Conservation (phyloP, 2,113 vertebrate genomes). For the Callopanchax toddi region DNA sequence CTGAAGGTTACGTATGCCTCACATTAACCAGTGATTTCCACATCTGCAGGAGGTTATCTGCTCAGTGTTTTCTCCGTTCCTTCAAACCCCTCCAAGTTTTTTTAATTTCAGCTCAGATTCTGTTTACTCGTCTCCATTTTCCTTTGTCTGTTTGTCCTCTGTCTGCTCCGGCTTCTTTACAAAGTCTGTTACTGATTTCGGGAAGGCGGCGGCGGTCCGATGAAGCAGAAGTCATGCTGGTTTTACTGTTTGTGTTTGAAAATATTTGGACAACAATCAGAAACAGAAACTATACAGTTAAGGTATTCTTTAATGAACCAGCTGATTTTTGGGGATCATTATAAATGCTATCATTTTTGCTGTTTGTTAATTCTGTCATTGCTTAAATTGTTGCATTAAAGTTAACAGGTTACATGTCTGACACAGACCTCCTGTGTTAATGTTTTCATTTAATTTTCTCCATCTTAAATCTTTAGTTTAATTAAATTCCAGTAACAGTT, state of each 20-base stretch:
- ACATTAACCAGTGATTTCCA: constrained; percentile 52
- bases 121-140: constrained; percentile 24
- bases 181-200: constrained; percentile 36
- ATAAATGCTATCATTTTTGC: background rate
- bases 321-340: background rate
- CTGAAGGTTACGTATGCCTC: constrained; percentile 43
- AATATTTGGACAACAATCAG: background rate
- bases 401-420: too few relatives aligned
- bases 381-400: too few relatives aligned
- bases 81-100: constrained; percentile 46
- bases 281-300: too few relatives aligned
- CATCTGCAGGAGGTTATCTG: constrained; percentile 68
- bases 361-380: too few relatives aligned
- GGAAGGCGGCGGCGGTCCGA: constrained; percentile 27
- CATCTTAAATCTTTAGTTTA: too few relatives aligned
- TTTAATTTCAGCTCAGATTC: constrained; percentile 26
- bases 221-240: background rate
- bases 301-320: background rate
- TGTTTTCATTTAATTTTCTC: too few relatives aligned
- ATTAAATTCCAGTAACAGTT: too few relatives aligned
- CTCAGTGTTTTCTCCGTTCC: constrained; percentile 62
- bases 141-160: constrained; percentile 18
- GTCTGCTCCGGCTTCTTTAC: constrained; percentile 19
- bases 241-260: background rate
- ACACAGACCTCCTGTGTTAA: too few relatives aligned